Evolutionary conservation across 2,113 vertebrate genomes (phyloP).

Genomic region (Laticauda laticaudata): DNA sequence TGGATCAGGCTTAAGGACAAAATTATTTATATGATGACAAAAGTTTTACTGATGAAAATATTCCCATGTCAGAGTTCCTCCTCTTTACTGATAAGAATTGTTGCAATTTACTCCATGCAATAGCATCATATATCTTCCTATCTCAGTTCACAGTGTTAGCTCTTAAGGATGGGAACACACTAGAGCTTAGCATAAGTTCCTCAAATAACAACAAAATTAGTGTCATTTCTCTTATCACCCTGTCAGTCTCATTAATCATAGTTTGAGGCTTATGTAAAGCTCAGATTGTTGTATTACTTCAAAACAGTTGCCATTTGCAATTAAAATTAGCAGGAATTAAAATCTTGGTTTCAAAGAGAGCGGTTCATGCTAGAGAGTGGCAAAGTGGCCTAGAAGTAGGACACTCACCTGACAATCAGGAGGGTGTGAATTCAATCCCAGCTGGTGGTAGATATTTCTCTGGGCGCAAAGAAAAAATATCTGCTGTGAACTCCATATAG

Average conservation of each 20-base stretch:
- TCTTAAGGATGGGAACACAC: not conserved
- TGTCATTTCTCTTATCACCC: not conserved
- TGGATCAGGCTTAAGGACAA: constrained; percentile 51
- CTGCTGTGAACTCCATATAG: not conserved
- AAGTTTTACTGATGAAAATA: not conserved
- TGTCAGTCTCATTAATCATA: not conserved
- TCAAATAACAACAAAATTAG: not conserved
- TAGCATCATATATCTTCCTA: not conserved
- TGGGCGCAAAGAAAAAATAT: not conserved
- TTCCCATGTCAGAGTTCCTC: not conserved
- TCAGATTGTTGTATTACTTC: not conserved
- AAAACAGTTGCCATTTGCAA: not conserved
- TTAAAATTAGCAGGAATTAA: not conserved
- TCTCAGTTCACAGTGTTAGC: not conserved
- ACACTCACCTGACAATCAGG: not conserved
- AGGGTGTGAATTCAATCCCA: not conserved
- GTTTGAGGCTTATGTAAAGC: not conserved
- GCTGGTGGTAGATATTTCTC: not conserved
- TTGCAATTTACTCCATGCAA: not conserved
- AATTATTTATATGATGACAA: not conserved
- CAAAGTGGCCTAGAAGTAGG: not conserved
- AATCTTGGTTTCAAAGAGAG: not conserved
- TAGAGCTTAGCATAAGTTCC: not conserved
- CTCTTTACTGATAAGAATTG: not conserved
- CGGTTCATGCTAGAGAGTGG: not conserved